Base-by-base conservation (phyloP, 2,797 vertebrate genomes). In the Chelonia mydas region DNA sequence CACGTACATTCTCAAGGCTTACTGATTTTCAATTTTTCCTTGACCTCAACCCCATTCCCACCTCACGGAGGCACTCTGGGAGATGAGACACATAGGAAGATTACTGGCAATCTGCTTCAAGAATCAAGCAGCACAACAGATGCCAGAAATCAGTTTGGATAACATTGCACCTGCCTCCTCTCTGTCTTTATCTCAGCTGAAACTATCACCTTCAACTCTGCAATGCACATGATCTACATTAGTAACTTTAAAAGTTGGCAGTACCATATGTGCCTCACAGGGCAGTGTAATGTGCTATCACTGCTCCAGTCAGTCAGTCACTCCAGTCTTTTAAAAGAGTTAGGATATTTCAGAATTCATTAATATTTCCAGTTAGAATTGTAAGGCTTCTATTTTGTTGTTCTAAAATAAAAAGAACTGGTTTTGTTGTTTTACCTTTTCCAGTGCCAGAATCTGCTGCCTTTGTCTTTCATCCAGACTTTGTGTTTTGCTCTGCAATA, bases 401-500 rank as follows among this genome's bases (percentile, higher is more conserved):
- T 84, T 9, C 49, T 91, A 55, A 87, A 94, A 49, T 28, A 1
- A 94, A 1, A 59, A 84, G 90, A 82, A 87, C 2, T 5, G 11
- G 17, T 8, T 90, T 51, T 89, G 91, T 8, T 89, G 50, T 86
- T 92, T 93, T 95, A 99, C 99, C 99, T 99, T 99, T 97, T 99
- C 99, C 96, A 99, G 95, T 51, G 98, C 98, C 96, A 99, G 97
- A 95, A 99, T 98, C 98, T 99, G 99, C 92, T 99, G 99, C 90
- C 98, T 99, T 98, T 99, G 99, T 74, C 99, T 97, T 57, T 99
- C 99, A 87, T 99, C 99, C 98, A 99, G 97, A 51, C 98, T 99
- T 87, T 99, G 99, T 92, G 98, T 98, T 98, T 99, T 99, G 98
- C 94, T 99, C 97, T 99, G 99, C 95, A 99, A 95, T 31, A 99